phyloP scores from a whole-genome alignment of 1,140 invertebrate species.

The Saccostrea glomerata region DNA sequence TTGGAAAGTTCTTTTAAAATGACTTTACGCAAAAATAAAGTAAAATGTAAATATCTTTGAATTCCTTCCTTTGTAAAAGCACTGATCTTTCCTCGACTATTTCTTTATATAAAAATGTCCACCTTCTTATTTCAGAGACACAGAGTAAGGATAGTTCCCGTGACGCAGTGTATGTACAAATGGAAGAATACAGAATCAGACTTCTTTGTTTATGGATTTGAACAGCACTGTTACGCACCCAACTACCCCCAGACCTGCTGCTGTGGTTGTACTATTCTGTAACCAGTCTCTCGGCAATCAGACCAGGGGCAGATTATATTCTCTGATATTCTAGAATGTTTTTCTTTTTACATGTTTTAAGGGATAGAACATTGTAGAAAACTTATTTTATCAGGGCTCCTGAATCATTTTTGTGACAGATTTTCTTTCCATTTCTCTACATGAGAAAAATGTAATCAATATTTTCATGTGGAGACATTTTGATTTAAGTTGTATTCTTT shows the following conservation, averaged over 20 bases:
- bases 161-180: conserved; percentile 69
- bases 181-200: conserved; percentile 63
- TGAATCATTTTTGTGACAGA: not conserved
- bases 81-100: too few relatives aligned
- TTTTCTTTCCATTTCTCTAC: not conserved
- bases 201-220: conserved; percentile 75
- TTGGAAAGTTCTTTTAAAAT: too few relatives aligned
- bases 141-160: conserved; percentile 68
- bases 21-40: too few relatives aligned
- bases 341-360: not conserved
- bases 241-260: conserved; percentile 76
- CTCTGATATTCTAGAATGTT: not conserved
- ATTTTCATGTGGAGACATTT: too few relatives aligned
- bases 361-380: not conserved
- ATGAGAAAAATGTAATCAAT: not conserved
- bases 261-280: conserved; percentile 74
- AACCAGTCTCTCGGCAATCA: not conserved
- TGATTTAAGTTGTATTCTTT: too few relatives aligned
- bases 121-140: conserved; percentile 62
- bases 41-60: too few relatives aligned
- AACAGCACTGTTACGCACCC: conserved; percentile 71
- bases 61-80: too few relatives aligned
- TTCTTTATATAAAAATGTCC: too few relatives aligned
- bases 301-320: not conserved
- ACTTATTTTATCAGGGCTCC: not conserved